Base-by-base conservation (phyloP, 1,140 invertebrate species). In the Acromyrmex charruanus region DNA sequence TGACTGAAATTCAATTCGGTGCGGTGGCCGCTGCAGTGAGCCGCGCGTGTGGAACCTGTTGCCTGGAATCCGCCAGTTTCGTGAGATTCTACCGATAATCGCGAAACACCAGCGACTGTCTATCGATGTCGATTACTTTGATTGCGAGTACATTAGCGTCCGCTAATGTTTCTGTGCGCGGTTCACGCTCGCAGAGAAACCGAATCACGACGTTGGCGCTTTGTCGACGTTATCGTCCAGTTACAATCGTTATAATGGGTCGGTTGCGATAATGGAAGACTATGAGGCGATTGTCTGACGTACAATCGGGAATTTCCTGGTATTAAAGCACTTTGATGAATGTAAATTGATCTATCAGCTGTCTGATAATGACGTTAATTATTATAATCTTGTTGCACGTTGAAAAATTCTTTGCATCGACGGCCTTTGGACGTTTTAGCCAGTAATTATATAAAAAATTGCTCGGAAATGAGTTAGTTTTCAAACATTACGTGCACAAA, bases 21-120 rank as follows among this genome's bases (percentile, higher is more conserved):
- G 74, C 61, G 39, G 63, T 28, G 74, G 71, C 10, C 31, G 68
- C n/a, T 59, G 72, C 66, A 31, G 65, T 35, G 65, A 68, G 39
- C 65, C 25, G 80, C 39, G 39, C 25, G 81, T 25, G 81, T 31
- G 82, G 72, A 77, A 85, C 72, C 72, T 85, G 80, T 84, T 84
- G 80, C 80, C 80, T 69, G 53, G 68, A 53, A 59, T 74, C 59
- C 66, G 69, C 28, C 44, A 51, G 35, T 63, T 74, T 39, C 55
- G 69, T 66, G 69, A 51, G 80, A 18, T 74, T 58, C 69, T 61
- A 55, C 31, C 63, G 63, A 80, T 84, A 84, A 61, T 74, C 80
- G 80, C 39, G 53, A 59, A 72, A 74, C 68, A 59, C 53, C 39
- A n/a, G 31, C 80, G 16, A 16, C 80, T 44, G 80, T 74, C 35